These are phyloP conservation scores for Parotocinclus haroldoi DNA, from an alignment of 2,797 vertebrate genomes.

Conservation along the genomic window DNA sequence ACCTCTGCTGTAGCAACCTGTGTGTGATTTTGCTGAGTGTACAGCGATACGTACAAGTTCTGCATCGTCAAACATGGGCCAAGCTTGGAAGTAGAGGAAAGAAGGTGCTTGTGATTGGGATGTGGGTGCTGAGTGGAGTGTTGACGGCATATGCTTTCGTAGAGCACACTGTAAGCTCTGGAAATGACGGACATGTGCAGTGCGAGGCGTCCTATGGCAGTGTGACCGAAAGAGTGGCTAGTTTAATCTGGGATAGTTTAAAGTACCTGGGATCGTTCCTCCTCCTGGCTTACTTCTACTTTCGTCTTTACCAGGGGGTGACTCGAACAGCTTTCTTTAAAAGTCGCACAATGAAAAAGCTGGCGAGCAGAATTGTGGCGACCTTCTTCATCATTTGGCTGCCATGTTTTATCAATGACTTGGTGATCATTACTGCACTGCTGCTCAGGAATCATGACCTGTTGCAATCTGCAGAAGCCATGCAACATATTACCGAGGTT, in stretches of 20 bases:
- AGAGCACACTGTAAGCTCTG: neutral
- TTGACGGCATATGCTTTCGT: conserved; percentile 25
- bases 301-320: conserved; percentile 40
- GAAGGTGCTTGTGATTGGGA: conserved; percentile 27
- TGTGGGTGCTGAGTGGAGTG: conserved; percentile 39
- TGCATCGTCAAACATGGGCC: conserved; percentile 38
- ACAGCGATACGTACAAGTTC: conserved; percentile 55
- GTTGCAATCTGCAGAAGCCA: neutral
- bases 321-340: conserved; percentile 29
- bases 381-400: conserved; percentile 45
- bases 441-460: neutral
- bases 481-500: conserved; percentile 6
- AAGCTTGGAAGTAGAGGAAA: conserved; percentile 33
- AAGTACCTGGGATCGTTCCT: conserved; percentile 33
- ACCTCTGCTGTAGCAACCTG: conserved; percentile 44
- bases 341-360: conserved; percentile 35
- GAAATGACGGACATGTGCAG: neutral
- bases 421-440: conserved; percentile 16
- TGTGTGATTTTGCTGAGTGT: conserved; percentile 51
- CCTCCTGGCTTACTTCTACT: conserved; percentile 39
- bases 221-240: neutral
- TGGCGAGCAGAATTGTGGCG: conserved; percentile 45
- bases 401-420: conserved; percentile 35
- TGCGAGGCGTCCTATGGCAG: conserved; percentile 14
- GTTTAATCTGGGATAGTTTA: conserved; percentile 37